A percentile compares a stretch with the other conserved stretches of the same genome.
Evolutionary conservation across 2,797 vertebrate genomes (phyloP).

Genomic region (Enteromius unitaeniatus): DNA sequence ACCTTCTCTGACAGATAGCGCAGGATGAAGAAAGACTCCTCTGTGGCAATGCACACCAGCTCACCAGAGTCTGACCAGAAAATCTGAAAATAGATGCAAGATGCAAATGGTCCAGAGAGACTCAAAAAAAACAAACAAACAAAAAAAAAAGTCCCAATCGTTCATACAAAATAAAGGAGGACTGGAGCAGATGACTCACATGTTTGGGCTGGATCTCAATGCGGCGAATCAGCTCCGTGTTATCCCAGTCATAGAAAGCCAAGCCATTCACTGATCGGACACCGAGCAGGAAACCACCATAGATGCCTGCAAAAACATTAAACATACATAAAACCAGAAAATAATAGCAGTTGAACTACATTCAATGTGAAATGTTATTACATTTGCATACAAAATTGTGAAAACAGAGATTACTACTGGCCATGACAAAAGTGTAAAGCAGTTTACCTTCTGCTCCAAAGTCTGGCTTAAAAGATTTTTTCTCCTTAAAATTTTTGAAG

Average conservation of each 20-base stretch:
- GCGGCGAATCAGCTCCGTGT: constrained; percentile 94
- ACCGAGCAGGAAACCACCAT: constrained; percentile 93
- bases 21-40: constrained; percentile 98
- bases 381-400: no score
- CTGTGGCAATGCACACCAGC: constrained; percentile 96
- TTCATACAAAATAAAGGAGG: neutral
- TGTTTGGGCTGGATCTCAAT: constrained; percentile 99
- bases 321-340: neutral
- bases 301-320: constrained; percentile 82
- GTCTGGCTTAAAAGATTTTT: constrained; percentile 98
- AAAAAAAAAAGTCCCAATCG: neutral
- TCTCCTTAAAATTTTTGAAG: constrained; percentile 99
- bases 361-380: neutral
- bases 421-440: neutral
- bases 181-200: constrained; percentile 71
- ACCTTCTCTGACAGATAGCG: constrained; percentile 96
- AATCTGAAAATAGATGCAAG: constrained; percentile 79
- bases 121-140: neutral
- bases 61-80: constrained; percentile 99
- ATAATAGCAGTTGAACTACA: neutral
- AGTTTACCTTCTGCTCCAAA: constrained; percentile 94
- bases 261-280: constrained; percentile 94
- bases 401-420: no score
- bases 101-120: neutral
- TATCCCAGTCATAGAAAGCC: constrained; percentile 98